These are phyloP conservation scores for Gulo gulo DNA, from an alignment of 2,113 vertebrate genomes.

Conservation along the genomic window DNA sequence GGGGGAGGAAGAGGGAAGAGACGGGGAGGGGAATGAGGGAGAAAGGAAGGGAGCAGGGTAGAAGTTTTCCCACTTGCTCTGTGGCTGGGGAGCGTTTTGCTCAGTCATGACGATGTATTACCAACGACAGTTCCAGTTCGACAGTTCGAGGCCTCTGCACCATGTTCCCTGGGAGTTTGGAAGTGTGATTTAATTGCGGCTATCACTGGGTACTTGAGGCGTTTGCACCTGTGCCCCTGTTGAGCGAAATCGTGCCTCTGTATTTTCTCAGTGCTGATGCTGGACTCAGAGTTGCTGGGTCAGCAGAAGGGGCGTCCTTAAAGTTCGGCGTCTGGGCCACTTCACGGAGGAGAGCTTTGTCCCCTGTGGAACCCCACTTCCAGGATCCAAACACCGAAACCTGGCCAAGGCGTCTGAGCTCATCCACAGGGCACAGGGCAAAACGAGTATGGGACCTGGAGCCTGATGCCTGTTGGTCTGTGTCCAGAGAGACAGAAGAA, in stretches of 20 bases:
- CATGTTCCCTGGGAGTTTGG: no score
- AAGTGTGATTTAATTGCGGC: no score
- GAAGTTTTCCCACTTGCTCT: background rate
- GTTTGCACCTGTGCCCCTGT: background rate
- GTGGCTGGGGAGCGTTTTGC: background rate
- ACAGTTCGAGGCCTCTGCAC: no score
- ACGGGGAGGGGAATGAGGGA: rapidly evolving
- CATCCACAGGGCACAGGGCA: rapidly evolving
- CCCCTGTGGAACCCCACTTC: rapidly evolving
- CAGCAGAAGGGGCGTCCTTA: background rate
- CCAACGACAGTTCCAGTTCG: background rate
- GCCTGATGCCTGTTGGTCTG: background rate
- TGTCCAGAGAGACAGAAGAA: background rate
- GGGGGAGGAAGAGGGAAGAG: background rate
- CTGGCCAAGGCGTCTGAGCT: background rate
- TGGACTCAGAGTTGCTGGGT: background rate
- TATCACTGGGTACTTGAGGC: background rate
- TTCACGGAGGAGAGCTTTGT: background rate
- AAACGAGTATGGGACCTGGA: rapidly evolving
- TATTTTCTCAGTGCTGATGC: background rate
- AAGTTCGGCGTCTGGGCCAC: background rate
- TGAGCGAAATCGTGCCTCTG: background rate
- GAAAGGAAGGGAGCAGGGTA: background rate
- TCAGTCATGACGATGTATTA: background rate
- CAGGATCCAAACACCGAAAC: background rate